Percentiles rank a stretch among this genome's conserved stretches.
Conservation (phyloP, 2,113 vertebrate genomes). For the Oncorhynchus keta region DNA sequence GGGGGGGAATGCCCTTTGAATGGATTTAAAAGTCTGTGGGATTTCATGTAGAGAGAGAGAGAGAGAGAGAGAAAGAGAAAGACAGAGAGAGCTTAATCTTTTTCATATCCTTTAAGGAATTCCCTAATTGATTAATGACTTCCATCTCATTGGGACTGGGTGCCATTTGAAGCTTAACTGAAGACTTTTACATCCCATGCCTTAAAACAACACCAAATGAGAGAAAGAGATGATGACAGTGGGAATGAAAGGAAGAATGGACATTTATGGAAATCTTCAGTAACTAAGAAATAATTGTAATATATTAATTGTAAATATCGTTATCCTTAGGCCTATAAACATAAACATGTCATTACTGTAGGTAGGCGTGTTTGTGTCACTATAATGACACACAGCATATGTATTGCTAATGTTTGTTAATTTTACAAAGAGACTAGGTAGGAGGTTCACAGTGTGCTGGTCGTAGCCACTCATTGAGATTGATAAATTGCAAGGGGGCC, state of each 20-base stretch:
- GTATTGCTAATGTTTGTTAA: background rate
- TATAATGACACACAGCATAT: too few species aligned
- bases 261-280: background rate
- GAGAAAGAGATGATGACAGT: conserved; percentile 46
- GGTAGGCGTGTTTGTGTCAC: background rate
- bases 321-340: background rate
- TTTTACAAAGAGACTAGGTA: background rate
- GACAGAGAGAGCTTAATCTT: conserved; percentile 61
- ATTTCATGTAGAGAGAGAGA: conserved; percentile 64
- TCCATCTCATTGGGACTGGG: conserved; percentile 65
- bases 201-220: conserved; percentile 57
- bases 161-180: conserved; percentile 63
- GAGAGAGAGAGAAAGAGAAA: background rate
- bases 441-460: conserved; percentile 36
- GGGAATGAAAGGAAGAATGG: conserved; percentile 48
- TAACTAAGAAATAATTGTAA: background rate
- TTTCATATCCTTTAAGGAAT: conserved; percentile 72
- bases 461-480: conserved; percentile 57
- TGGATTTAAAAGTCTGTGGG: conserved; percentile 72
- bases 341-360: background rate
- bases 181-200: conserved; percentile 62
- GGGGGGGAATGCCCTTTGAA: conserved; percentile 67
- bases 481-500: conserved; percentile 39
- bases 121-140: conserved; percentile 75
- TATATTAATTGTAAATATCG: too few species aligned